Conservation (phyloP, 1,140 invertebrate species). For the Spodoptera litura region DNA sequence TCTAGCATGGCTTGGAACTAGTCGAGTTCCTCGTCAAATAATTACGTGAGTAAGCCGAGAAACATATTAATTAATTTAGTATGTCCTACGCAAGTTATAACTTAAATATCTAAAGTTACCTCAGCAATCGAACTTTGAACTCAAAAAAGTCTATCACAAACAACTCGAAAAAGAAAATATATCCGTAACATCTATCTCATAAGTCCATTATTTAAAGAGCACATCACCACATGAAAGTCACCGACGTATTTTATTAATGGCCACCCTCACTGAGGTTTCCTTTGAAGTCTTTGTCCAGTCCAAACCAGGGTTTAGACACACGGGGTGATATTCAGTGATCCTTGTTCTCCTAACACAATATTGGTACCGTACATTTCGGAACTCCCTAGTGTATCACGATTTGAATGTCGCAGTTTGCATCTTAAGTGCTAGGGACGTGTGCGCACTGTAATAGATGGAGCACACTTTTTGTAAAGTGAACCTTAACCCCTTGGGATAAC, state of each 20-base stretch:
- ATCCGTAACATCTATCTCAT: background rate
- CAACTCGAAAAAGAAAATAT: conserved; percentile 6
- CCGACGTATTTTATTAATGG: conserved; percentile 43
- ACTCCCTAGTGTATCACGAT: conserved; percentile 64
- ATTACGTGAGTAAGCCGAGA: no score
- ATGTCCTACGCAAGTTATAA: no score
- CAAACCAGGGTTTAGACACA: conserved; percentile 52
- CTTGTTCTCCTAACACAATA: conserved; percentile 70
- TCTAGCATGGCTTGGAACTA: no score
- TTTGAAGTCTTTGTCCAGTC: conserved; percentile 51
- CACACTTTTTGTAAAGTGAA: conserved; percentile 16
- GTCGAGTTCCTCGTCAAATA: no score
- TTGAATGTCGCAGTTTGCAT: conserved; percentile 74
- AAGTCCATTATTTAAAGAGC: conserved; percentile 16
- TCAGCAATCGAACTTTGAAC: no score
- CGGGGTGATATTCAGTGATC: conserved; percentile 54
- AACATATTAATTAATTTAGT: no score
- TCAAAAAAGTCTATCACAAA: background rate
- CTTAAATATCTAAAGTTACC: no score
- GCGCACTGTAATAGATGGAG: conserved; percentile 14
- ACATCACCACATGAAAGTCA: conserved; percentile 12
- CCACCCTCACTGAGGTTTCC: conserved; percentile 41
- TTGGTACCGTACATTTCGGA: conserved; percentile 60
- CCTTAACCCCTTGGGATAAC: conserved; percentile 4
- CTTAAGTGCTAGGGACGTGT: conserved; percentile 58